These are phyloP conservation scores for Conus canariensis DNA, from an alignment of 2,888 invertebrate species.

Conservation along the genomic window DNA sequence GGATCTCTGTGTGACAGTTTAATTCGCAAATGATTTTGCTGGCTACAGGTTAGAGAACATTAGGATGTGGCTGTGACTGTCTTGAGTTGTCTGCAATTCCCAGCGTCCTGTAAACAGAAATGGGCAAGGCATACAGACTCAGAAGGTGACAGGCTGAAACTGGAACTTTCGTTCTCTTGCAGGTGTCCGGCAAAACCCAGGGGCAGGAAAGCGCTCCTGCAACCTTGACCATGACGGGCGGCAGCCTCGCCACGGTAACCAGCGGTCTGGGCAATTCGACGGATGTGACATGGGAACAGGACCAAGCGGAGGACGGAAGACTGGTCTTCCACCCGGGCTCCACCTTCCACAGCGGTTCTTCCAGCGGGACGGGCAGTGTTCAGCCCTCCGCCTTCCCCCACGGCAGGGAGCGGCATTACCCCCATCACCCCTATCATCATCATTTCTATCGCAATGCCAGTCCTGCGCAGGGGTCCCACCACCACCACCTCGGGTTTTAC, in stretches of 20 bases:
- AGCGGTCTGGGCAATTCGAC: constrained; percentile 27
- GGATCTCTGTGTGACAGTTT: not conserved
- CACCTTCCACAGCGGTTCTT: constrained; percentile 49
- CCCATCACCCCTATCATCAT: not conserved
- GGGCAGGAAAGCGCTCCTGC: not conserved
- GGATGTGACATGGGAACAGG: constrained; percentile 41
- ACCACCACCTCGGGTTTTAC: not conserved
- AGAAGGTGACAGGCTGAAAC: too few species aligned
- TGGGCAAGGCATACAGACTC: too few species aligned
- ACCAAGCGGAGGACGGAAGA: constrained; percentile 37
- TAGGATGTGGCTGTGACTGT: too few species aligned
- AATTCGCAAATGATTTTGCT: too few species aligned
- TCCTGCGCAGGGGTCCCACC: not conserved
- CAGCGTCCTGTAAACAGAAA: too few species aligned
- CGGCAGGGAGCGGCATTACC: not conserved
- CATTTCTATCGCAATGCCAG: not conserved
- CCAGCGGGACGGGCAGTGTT: not conserved
- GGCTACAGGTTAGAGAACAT: too few species aligned
- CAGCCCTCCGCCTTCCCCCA: constrained; percentile 54
- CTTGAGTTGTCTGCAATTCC: too few species aligned
- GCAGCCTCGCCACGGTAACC: constrained; percentile 24
- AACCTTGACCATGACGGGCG: constrained; percentile 23
- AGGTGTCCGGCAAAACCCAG: not conserved
- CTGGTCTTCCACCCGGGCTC: constrained; percentile 36
- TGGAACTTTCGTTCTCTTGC: not conserved